Percentiles rank a stretch among this genome's conserved stretches.
These are phyloP conservation scores for Agonopterix subpropinquella DNA, from an alignment of 2,888 invertebrate genomes.

Conservation along the genomic window DNA sequence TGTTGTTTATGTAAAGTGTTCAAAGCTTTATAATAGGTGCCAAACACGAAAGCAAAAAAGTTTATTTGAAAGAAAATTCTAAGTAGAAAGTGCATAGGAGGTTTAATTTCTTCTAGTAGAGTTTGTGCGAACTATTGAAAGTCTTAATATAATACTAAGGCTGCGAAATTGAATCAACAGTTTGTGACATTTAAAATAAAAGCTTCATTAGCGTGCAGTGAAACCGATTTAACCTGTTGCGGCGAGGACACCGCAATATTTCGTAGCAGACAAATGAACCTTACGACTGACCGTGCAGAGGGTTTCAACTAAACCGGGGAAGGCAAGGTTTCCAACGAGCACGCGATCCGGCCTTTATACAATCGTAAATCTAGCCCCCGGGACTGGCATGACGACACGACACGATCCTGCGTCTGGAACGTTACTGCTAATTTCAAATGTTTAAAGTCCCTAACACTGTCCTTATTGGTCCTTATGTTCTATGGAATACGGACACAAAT, in stretches of 20 bases:
- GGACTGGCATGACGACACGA: conserved; percentile 8
- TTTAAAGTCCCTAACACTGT: too few relatives aligned
- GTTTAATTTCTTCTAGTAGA: too few relatives aligned
- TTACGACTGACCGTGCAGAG: background rate
- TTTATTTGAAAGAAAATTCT: too few relatives aligned
- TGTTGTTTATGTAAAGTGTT: background rate
- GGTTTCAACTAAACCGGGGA: conserved; percentile 9
- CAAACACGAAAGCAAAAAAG: background rate
- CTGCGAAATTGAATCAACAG: background rate
- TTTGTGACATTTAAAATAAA: conserved; percentile 1
- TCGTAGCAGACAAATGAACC: conserved; percentile 21
- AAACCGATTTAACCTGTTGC: conserved; percentile 32
- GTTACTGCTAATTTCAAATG: too few relatives aligned
- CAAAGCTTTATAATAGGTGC: background rate
- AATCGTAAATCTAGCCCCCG: conserved; percentile 31
- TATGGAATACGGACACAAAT: too few relatives aligned
- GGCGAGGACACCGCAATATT: conserved; percentile 14
- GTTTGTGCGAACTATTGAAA: too few relatives aligned
- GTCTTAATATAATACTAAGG: too few relatives aligned
- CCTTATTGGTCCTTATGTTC: too few relatives aligned
- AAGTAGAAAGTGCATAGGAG: too few relatives aligned
- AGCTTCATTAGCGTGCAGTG: conserved; percentile 17
- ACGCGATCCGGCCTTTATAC: conserved; percentile 22
- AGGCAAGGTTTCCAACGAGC: conserved; percentile 9
- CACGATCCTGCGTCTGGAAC: conserved; percentile 12